Base-by-base conservation (phyloP, 2,113 vertebrate genomes). In the Ammospiza nelsoni region DNA sequence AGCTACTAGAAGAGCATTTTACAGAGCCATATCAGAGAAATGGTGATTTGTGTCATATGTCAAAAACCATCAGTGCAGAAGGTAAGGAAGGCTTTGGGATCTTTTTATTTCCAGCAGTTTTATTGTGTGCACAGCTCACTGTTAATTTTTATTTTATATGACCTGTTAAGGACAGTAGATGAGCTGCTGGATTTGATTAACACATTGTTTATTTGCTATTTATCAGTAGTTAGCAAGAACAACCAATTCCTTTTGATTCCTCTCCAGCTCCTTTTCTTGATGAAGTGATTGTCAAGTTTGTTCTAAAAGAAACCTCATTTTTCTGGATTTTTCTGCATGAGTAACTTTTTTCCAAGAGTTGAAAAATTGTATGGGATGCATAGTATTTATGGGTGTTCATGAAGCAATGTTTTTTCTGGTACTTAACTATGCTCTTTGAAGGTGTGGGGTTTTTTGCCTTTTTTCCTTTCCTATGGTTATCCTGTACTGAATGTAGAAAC, bases 291-390 rank as follows among this genome's bases (percentile, higher is more conserved):
- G 29, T 43, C 39, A 57, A 21, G 13, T 35, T 62, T 54, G 4
- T 39, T 65, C 20, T 59, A 22, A 63, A 81, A 59, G 13, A 69
- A 91, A 25, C 1, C 2, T 86, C 0, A 1, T 58, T 84, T 81
- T 78, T 49, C 17, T 62, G 46, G 3, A 2, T 17, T n/a, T 86
- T 92, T 90, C 16, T 69, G 10, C 29, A 21, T 39, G 15, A 67
- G 4, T 52, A 31, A 46, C 11, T 66, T 74, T 61, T 74, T 75
- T 57, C 39, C 2, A 23, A 58, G 21, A 33, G 18, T 14, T 83
- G 13, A 20, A 55, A n/a, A 88, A 18, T 18, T 48, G 2, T 43
- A 3, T 62, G 27, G 11, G n/a, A 15, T 59, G 7, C 0, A 0
- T 27, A 31, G 10, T 66, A 27, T 46, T 76, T 52, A 31, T 3